Conservation (phyloP, 2,888 invertebrate species). For the Heliconius erato region DNA sequence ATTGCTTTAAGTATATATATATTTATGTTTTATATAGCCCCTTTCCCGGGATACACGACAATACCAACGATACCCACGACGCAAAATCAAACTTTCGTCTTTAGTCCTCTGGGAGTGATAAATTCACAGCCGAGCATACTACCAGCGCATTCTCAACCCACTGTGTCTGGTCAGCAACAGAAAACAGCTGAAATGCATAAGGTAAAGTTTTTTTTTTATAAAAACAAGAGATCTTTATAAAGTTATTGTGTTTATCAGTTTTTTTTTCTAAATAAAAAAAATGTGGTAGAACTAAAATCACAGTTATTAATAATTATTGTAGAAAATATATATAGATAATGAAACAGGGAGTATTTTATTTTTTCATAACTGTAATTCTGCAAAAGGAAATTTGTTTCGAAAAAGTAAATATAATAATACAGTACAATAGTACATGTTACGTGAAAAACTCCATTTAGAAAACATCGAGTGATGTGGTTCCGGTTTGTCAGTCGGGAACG, state of each 20-base stretch:
- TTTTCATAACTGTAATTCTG: no score
- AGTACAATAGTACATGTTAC: no score
- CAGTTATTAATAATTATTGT: neutral
- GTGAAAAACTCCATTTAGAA: no score
- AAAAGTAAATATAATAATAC: no score
- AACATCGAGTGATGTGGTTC: no score
- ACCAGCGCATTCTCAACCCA: constrained; percentile 86
- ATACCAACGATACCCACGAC: constrained; percentile 92
- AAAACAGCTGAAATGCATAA: constrained; percentile 89
- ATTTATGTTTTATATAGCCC: constrained; percentile 66
- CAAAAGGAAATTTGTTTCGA: no score
- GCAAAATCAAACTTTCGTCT: constrained; percentile 92
- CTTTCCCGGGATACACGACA: constrained; percentile 91
- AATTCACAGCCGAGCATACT: constrained; percentile 89
- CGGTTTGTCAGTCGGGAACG: no score
- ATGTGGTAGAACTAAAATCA: neutral
- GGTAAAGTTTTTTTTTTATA: constrained; percentile 72
- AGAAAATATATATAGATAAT: neutral
- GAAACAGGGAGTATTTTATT: no score
- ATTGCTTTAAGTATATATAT: constrained; percentile 2
- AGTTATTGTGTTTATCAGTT: neutral
- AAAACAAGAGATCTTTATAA: no score
- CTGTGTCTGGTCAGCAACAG: constrained; percentile 83
- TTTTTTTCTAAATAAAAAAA: neutral
- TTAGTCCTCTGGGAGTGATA: constrained; percentile 89